Evolutionary conservation across 2,888 invertebrate species (phyloP).

Genomic region (Tethea ocularis): DNA sequence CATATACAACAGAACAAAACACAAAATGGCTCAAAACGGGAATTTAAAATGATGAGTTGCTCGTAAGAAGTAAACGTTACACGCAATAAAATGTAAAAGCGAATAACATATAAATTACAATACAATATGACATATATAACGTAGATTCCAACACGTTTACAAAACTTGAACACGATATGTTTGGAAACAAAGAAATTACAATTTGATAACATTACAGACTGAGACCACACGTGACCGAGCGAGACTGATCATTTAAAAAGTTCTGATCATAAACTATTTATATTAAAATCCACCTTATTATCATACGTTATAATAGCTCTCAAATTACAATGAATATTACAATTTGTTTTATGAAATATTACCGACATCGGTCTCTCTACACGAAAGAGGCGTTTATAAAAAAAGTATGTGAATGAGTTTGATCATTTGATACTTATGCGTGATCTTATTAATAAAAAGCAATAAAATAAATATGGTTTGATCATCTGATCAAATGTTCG

Average conservation of each 20-base stretch:
- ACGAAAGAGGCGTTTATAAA: conserved; percentile 61
- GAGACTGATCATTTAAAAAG: conserved; percentile 17
- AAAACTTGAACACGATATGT: conserved; percentile 17
- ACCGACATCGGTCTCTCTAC: conserved; percentile 39
- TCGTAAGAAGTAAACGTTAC: neutral
- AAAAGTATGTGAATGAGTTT: conserved; percentile 28
- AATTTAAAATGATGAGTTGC: neutral
- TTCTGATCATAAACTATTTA: conserved; percentile 53
- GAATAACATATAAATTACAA: conserved; percentile 15
- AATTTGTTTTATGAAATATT: conserved; percentile 66
- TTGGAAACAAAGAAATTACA: conserved; percentile 38
- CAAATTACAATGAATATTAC: conserved; percentile 67
- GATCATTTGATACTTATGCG: conserved; percentile 34
- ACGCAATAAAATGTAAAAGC: neutral
- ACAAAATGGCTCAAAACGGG: neutral
- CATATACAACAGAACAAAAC: neutral
- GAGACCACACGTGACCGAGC: conserved; percentile 15
- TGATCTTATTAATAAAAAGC: conserved; percentile 41
- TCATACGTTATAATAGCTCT: conserved; percentile 49
- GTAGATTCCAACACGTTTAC: conserved; percentile 13
- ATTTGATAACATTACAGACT: conserved; percentile 42
- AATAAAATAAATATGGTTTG: conserved; percentile 26
- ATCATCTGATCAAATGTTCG: neutral
- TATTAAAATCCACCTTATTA: conserved; percentile 58
- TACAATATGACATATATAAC: conserved; percentile 13